These are phyloP conservation scores for Mamestra configurata DNA, from an alignment of 1,140 invertebrate genomes.

Conservation along the genomic window DNA sequence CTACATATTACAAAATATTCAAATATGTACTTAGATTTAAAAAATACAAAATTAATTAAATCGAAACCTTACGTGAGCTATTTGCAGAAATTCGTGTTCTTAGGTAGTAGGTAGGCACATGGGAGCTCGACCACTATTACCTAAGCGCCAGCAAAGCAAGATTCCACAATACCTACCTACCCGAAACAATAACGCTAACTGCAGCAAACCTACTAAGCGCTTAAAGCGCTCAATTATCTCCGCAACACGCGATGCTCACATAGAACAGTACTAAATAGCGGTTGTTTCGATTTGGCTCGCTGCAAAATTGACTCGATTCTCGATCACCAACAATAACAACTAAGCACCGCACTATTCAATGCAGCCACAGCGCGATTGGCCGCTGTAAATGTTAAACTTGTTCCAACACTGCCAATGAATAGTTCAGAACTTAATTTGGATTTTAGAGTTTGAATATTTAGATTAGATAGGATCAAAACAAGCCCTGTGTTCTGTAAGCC, in stretches of 20 bases:
- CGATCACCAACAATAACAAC: conserved; percentile 56
- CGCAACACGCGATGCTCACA: conserved; percentile 24
- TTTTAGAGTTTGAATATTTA: background rate
- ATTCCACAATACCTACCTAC: conserved; percentile 5
- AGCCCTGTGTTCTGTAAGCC: too few relatives aligned
- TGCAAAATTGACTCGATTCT: conserved; percentile 51
- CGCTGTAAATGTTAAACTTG: conserved; percentile 39
- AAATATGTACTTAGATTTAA: too few relatives aligned
- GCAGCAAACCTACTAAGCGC: conserved; percentile 20
- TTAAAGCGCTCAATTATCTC: conserved; percentile 47
- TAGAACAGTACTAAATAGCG: conserved; percentile 44
- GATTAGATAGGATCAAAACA: too few relatives aligned
- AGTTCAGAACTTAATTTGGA: conserved; percentile 28
- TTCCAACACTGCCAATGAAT: conserved; percentile 46
- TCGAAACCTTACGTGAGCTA: too few relatives aligned
- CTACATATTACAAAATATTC: too few relatives aligned
- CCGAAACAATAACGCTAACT: conserved; percentile 24
- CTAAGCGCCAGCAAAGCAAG: background rate
- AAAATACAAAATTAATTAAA: too few relatives aligned
- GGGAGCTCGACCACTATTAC: background rate
- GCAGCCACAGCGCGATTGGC: conserved; percentile 33
- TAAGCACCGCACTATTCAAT: conserved; percentile 53
- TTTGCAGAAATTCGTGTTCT: too few relatives aligned
- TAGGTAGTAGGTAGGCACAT: too few relatives aligned
- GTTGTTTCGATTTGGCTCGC: conserved; percentile 55